phyloP scores from a whole-genome alignment of 2,797 vertebrate species.

The Protonibea diacanthus region DNA sequence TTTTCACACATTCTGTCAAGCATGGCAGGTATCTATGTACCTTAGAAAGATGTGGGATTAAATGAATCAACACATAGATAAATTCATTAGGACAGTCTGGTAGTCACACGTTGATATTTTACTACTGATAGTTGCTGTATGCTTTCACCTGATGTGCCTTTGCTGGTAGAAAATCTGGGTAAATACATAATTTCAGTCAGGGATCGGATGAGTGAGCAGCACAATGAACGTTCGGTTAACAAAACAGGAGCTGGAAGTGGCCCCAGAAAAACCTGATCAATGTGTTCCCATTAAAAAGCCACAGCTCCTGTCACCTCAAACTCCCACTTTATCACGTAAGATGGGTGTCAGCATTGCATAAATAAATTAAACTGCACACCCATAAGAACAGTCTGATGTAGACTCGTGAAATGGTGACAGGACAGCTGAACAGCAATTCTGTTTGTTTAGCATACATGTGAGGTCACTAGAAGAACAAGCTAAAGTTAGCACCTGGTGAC shows the following conservation, averaged over 20 bases:
- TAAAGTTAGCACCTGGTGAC: not conserved
- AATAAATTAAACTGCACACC: conserved; percentile 18
- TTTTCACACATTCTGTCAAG: not conserved
- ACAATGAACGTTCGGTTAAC: conserved; percentile 49
- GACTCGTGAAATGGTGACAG: not conserved
- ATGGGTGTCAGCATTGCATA: conserved; percentile 8
- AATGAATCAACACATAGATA: not conserved
- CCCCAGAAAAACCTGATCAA: conserved; percentile 51
- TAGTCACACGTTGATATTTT: conserved; percentile 12
- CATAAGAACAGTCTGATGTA: conserved; percentile 11
- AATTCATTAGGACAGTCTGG: not conserved
- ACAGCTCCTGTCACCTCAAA: conserved; percentile 12
- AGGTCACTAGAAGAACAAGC: not conserved
- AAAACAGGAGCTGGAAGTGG: conserved; percentile 47
- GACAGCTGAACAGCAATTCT: not conserved
- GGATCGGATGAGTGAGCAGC: conserved; percentile 54
- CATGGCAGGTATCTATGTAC: too few species aligned
- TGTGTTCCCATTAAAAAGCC: conserved; percentile 40
- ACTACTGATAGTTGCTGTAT: not conserved
- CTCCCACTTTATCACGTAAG: conserved; percentile 15
- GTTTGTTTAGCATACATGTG: not conserved
- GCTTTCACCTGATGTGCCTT: conserved; percentile 37
- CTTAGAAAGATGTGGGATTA: not conserved
- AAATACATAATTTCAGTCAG: conserved; percentile 49
- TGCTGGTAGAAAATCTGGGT: conserved; percentile 23